A percentile compares a stretch with the other conserved stretches of the same genome.
These are phyloP conservation scores for Epizoanthus scotinus DNA, from an alignment of 92 coral and sea anemone species.

Conservation along the genomic window DNA sequence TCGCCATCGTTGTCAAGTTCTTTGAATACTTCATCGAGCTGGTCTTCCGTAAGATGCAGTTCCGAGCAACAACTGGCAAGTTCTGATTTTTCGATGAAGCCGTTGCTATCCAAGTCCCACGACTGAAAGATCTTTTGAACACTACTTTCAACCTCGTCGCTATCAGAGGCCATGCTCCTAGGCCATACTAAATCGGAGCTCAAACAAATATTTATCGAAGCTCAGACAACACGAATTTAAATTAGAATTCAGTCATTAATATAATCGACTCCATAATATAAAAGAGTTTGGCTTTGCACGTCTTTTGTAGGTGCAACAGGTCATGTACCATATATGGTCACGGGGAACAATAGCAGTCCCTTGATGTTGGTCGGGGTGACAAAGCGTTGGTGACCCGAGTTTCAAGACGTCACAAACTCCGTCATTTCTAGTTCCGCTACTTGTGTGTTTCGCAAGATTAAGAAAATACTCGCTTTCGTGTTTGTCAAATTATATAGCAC, in stretches of 20 bases:
- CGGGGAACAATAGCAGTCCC: conserved; percentile 13
- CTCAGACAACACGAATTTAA: not conserved
- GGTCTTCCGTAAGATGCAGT: conserved; percentile 59
- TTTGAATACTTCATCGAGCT: conserved; percentile 65
- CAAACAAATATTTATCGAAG: not conserved
- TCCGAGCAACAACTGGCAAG: conserved; percentile 80
- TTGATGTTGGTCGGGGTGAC: not conserved
- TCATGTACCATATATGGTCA: conserved; percentile 41
- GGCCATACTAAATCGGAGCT: not conserved
- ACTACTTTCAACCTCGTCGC: conserved; percentile 38
- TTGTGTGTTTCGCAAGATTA: no score
- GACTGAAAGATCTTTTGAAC: conserved; percentile 66
- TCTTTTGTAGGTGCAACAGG: conserved; percentile 51
- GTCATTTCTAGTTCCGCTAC: not conserved
- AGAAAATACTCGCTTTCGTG: no score
- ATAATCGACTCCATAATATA: conserved; percentile 7
- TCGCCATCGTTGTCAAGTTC: conserved; percentile 92
- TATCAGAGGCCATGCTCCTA: conserved; percentile 43
- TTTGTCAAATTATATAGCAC: no score
- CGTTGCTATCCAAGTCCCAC: conserved; percentile 79
- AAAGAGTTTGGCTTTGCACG: conserved; percentile 47
- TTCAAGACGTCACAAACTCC: conserved; percentile 27
- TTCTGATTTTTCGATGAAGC: conserved; percentile 81
- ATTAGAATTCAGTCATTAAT: not conserved
- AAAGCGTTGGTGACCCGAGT: not conserved